Evolutionary conservation across 2,888 invertebrate genomes (phyloP).

Genomic region (Melipona bicolor): DNA sequence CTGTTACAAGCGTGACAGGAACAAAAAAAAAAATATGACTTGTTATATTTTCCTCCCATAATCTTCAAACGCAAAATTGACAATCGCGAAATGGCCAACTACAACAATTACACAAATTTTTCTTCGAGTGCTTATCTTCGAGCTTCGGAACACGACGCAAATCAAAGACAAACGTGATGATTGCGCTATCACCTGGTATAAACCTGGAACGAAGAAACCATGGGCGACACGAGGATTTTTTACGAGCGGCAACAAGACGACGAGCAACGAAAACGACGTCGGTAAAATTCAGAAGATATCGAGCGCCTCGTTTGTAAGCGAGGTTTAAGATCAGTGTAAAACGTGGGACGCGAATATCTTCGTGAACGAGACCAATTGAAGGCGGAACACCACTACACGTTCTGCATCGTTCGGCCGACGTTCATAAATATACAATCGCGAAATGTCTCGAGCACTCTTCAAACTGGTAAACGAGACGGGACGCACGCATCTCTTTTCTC

Average conservation of each 20-base stretch:
- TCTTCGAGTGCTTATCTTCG: background rate
- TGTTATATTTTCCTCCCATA: background rate
- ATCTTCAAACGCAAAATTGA: background rate
- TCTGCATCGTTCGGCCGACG: conserved; percentile 20
- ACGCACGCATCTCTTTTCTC: background rate
- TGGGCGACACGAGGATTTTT: background rate
- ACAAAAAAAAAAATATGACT: too few relatives aligned
- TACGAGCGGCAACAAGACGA: background rate
- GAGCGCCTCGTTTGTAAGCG: background rate
- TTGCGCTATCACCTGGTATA: background rate
- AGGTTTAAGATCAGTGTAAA: conserved; percentile 30
- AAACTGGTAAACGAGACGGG: background rate
- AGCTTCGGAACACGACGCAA: background rate
- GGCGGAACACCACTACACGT: conserved; percentile 13
- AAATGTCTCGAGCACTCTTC: conserved; percentile 16
- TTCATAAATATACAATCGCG: conserved; percentile 44
- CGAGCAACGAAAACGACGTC: background rate
- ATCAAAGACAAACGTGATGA: background rate
- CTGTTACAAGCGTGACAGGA: too few relatives aligned
- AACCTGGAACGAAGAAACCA: background rate
- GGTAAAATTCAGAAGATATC: conserved; percentile 13
- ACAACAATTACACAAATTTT: background rate
- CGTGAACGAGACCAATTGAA: conserved; percentile 30
- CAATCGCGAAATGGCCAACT: background rate
- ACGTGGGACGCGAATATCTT: conserved; percentile 21